These are phyloP conservation scores for Drosophila virilis DNA, from an alignment of 1,140 invertebrate species.

Conservation along the genomic window DNA sequence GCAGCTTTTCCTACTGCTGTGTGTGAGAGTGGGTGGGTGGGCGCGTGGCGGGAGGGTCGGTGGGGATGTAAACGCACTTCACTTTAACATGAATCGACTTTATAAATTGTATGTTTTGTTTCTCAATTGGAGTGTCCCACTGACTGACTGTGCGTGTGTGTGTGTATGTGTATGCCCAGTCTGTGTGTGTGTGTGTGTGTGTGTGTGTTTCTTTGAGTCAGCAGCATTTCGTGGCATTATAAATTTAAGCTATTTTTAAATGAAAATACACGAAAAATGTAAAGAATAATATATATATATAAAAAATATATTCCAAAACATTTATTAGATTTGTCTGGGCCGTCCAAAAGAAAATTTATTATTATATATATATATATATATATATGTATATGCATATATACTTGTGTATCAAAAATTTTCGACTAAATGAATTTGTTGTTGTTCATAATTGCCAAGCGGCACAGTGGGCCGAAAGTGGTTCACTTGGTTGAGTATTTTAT, in stretches of 20 bases:
- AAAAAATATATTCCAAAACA: conserved; percentile 25
- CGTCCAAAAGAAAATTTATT: conserved; percentile 32
- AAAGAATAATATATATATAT: conserved; percentile 47
- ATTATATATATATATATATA: conserved; percentile 1
- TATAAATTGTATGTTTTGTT: conserved; percentile 72
- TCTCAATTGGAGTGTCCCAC: conserved; percentile 63
- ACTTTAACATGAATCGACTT: conserved; percentile 57
- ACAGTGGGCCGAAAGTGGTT: conserved; percentile 22
- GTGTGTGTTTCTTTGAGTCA: conserved; percentile 41
- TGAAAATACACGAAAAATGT: conserved; percentile 35
- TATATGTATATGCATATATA: neutral
- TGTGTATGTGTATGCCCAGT: neutral
- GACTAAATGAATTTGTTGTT: conserved; percentile 33
- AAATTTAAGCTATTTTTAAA: conserved; percentile 71
- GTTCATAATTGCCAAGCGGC: conserved; percentile 10
- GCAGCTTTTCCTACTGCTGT: conserved; percentile 19
- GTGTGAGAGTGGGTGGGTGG: conserved; percentile 10
- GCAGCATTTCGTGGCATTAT: conserved; percentile 28
- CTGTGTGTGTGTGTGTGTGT: conserved; percentile 22
- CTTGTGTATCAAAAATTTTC: neutral
- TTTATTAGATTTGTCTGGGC: conserved; percentile 36
- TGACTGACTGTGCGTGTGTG: conserved; percentile 26
- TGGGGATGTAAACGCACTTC: conserved; percentile 48
- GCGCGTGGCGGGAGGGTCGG: neutral
- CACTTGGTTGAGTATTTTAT: neutral